Evolutionary conservation across 2,797 vertebrate species (phyloP), one percentile per base, ranked within the genome.

Genomic region (Botia kubotai): DNA sequence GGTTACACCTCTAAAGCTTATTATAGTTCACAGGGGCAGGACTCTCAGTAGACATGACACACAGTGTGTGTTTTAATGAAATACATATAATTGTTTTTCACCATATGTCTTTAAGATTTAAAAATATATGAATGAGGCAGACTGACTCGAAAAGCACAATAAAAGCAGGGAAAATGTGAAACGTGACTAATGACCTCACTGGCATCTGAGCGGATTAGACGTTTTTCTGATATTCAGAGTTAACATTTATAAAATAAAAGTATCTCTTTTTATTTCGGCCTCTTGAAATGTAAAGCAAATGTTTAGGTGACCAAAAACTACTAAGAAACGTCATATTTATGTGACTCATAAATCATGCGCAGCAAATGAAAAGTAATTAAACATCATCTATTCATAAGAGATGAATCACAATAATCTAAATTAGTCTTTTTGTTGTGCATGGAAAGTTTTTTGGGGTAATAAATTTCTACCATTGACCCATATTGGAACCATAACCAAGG

Each of bases 1-100:
- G 71, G 52, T 62, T 77, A 43, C n/a, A 71, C 36, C 74, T 80
- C n/a, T 55, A 29, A 14, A 39, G 10, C 52, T 58, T 63, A 69
- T 63, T 63, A 63, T 6, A 17, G 26, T 3, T 63, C 14, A 77
- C 39, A 69, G 43, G 4, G 39, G 39, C 33, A 72, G 48, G 33
- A 60, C 46, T 67, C 63, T 67, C 23, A 26, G 23, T 43, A 26
- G 48, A 43, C 14, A 13, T 78, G 66, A 36, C 43, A 62, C 55
- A 46, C 17, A 68, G 43, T 66, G 75, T n/a, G 29, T 57, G 36
- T 69, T 10, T 29, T 69, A 23, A 46, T 69, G 33, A 77, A 46
- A 69, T 69, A 19, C n/a, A 33, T 29, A 57, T 19, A 0, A n/a
- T 29, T 46, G 6, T 33, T 63, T 8, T 62, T 33, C 29, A 53